Evolutionary conservation across 2,888 invertebrate genomes (phyloP), one percentile per base, ranked within the genome.

Genomic region (Gibbula magus): DNA sequence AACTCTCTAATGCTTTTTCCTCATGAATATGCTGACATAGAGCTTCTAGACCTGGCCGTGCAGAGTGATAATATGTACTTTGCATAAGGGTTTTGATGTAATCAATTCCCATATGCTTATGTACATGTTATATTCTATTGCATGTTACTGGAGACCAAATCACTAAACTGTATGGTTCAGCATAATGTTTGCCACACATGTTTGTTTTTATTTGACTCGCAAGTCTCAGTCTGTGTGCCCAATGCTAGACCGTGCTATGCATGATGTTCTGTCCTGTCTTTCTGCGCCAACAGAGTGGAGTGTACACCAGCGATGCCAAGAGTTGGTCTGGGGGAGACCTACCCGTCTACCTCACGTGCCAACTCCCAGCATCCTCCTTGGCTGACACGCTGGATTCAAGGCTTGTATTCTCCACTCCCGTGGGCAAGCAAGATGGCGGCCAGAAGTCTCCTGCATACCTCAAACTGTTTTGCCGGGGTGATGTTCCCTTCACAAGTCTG

Each of bases 321-420:
- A 29, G 61, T 61, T 61, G 61, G 29, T 25, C 61, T 56, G 25
- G 61, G 29, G 61, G 61, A 61, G 0, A 18, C 16, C 29, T 61
- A 25, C n/a, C 56, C n/a, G 20, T 10, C n/a, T 5, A 1, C 35
- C 29, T 35, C 70, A 8, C 32, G 3, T n/a, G 13, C 10, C 35
- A 70, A 70, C 70, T 18, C 20, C 10, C 35, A 39, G 29, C 54
- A 61, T 74, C 78, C 75, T 78, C 83, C 84, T 85, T 86, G 80
- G 84, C 78, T 88, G 88, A 88, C 88, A 88, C 83, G 88, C 80
- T 86, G 88, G 88, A 88, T 79, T 85, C 82, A 82, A 84, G 86
- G 84, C 84, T 76, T 84, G 86, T 81, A 82, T 82, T 52, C 66
- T 79, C 56, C 70, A 35, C 70, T 39, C 39, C 18, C 20, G 8